phyloP scores from a whole-genome alignment of 1,140 invertebrate genomes.

The Coelopa frigida region DNA sequence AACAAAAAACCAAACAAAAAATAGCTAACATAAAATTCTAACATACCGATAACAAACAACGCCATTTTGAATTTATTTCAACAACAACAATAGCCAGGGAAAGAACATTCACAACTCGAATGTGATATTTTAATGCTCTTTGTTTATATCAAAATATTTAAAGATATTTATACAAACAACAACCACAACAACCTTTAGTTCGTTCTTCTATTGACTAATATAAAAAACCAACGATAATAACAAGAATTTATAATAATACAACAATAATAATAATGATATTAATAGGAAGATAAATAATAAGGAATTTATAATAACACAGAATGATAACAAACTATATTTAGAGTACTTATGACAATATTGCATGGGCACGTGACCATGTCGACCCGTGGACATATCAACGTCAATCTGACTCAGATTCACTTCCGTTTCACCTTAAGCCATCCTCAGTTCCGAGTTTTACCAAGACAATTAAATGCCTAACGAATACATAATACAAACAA shows the following conservation, averaged over 20 bases:
- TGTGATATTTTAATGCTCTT: conserved; percentile 47
- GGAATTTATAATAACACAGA: neutral
- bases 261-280: conserved; percentile 1
- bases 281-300: neutral
- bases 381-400: neutral
- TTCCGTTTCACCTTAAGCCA: conserved; percentile 31
- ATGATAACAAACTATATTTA: conserved; percentile 1
- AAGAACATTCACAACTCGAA: conserved; percentile 45
- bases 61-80: conserved; percentile 38
- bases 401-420: neutral
- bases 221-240: conserved; percentile 10
- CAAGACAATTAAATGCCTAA: conserved; percentile 29
- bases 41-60: conserved; percentile 19
- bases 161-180: conserved; percentile 18
- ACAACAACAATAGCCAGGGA: conserved; percentile 44
- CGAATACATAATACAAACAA: conserved; percentile 7
- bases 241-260: conserved; percentile 4
- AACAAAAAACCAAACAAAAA: conserved; percentile 22
- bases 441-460: conserved; percentile 40
- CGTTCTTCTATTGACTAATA: no score
- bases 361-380: no score
- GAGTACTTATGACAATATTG: no score
- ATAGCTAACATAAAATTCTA: conserved; percentile 10
- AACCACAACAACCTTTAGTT: conserved; percentile 17
- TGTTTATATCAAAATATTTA: conserved; percentile 29